These are phyloP conservation scores for Pycnonotus jocosus DNA, from an alignment of 2,113 vertebrate genomes.

Conservation along the genomic window DNA sequence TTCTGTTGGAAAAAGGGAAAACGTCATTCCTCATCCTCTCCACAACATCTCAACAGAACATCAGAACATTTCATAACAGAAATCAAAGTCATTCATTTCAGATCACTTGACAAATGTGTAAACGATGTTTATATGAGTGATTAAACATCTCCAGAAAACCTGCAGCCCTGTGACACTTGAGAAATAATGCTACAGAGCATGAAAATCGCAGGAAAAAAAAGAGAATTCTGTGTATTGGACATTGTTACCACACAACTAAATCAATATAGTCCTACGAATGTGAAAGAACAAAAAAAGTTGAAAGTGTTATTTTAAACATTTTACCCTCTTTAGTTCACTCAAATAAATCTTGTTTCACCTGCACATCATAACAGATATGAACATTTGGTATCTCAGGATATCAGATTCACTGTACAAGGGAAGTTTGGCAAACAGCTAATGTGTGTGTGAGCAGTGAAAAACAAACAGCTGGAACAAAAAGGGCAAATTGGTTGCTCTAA, in stretches of 20 bases:
- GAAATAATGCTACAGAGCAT: not conserved
- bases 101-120: not conserved
- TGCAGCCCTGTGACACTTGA: not conserved
- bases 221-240: not conserved
- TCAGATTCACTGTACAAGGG: not conserved
- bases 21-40: not conserved
- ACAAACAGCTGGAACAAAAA: not conserved
- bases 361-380: fast-evolving
- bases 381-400: not conserved
- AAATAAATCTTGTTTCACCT: not conserved
- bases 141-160: not conserved
- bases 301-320: not conserved
- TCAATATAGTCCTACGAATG: not conserved
- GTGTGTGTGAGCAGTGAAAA: not conserved
- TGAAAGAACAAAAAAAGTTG: not conserved
- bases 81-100: not conserved
- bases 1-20: constrained; percentile 70
- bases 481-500: not conserved
- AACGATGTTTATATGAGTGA: not conserved
- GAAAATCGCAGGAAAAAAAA: not conserved
- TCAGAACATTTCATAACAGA: not conserved
- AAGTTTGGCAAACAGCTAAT: not conserved
- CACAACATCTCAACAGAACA: not conserved
- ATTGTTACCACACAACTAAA: not conserved
- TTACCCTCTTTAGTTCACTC: not conserved